Evolutionary conservation across 2,113 vertebrate species (phyloP), one percentile per base, ranked within the genome.

Genomic region (Nansenia antarctica): DNA sequence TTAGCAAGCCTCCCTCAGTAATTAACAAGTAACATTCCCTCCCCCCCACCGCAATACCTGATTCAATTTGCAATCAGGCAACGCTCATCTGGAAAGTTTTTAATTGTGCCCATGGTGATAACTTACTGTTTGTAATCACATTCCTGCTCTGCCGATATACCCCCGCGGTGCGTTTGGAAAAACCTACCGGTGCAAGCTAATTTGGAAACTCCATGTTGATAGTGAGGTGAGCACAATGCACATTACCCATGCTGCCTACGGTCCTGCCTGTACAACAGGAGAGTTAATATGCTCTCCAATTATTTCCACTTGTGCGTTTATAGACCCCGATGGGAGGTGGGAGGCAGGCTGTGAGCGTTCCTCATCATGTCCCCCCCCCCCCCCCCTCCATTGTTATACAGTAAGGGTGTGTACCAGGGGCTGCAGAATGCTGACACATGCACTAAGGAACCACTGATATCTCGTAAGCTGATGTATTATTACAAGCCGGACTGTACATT

Each of bases 91-190:
- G 94, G 94, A 96, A 94, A 94, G 91, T 98, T 98, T 94, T 96
- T 95, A 98, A 99, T 95, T 91, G 93, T 89, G 90, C 98, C 96
- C 94, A 83, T 94, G 96, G 94, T 94, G 95, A 96, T 96, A 96
- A 95, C 96, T 95, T 94, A 94, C 94, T 94, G 93, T 88, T 96
- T 95, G 95, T 98, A 98, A 96, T 98, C 95, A 96, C 95, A 95
- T 96, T 98, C 93, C 90, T 91, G 82, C 72, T 91, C 93, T 93
- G 93, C 86, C 89, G 91, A 90, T 95, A 97, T 95, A 97, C 95
- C 95, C 95, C 96, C 94, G 93, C 92, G 92, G 88, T 85, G 85
- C 84, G 73, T 85, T 77, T 62, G 86, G 86, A 83, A 91, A 49
- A 93, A 97, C 95, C 95, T 94, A 97, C 94, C 93, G 88, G 91